Base-by-base conservation (phyloP, 2,113 vertebrate species). In the Gavia stellata region DNA sequence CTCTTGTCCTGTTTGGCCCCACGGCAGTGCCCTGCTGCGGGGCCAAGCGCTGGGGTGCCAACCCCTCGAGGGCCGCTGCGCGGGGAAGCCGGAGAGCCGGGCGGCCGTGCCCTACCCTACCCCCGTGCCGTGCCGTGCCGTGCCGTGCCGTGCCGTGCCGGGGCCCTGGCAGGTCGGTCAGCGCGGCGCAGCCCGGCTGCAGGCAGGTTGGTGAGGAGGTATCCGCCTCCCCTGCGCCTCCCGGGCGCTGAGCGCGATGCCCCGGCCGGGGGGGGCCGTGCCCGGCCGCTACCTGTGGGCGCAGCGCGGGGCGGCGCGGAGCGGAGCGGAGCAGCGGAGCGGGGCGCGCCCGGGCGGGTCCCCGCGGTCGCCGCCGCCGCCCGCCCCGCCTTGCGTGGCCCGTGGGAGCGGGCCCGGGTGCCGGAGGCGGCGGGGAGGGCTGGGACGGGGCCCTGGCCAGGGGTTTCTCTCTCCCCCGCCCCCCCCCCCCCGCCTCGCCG, bases 381-480 rank as follows among this genome's bases (percentile, higher is more conserved):
- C 82, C 68, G 56, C 80, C 77, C 86, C 71, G 68, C 66, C 85
- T 94, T 59, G 80, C 68, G 75, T 56, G 71, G 59, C 44, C 80
- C 81, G 42, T 58, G 81, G 85, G 85, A 88, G 85, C 65, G 53
- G 55, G 59, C 47, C 63, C 68, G 63, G 58, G 74, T 63, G 94
- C 71, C 66, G 45, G 61, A 82, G 88, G 65, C 80, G 34, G 71
- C 65, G 92, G 61, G 50, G 65, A 86, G 81, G 88, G 94, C 75
- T 81, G 94, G 80, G 75, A 85, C 73, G 52, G 71, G 88, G 66
- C 66, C 71, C 61, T 19, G 55, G 49, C 71, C 75, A 55, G 94
- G 92, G 94, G 88, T 73, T 89, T 74, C 89, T 81, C 73, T 91
- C 49, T 78, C 81, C 73, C 88, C 68, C 92, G n/a, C 56, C 63